phyloP scores from a whole-genome alignment of 2,797 vertebrate species.

The Girardinus metallicus region DNA sequence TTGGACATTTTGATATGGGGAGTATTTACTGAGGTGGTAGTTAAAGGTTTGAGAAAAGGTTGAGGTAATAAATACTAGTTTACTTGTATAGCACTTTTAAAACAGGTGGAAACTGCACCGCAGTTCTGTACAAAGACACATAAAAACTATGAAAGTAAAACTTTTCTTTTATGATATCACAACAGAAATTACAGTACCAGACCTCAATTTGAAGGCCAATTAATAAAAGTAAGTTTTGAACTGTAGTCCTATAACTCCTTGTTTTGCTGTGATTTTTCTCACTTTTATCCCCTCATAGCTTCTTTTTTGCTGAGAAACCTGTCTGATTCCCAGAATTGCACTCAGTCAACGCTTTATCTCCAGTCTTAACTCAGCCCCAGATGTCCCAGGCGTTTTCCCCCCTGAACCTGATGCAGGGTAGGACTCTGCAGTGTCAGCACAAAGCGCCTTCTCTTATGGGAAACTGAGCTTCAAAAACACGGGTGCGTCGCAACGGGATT shows the following conservation, averaged over 20 bases:
- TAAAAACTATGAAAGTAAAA: no score
- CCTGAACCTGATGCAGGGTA: slow-evolving; percentile 18
- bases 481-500: slow-evolving; percentile 54
- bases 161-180: no score
- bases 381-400: slow-evolving; percentile 28
- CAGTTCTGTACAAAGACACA: no score
- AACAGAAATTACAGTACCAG: no score
- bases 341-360: slow-evolving; percentile 13
- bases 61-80: neutral
- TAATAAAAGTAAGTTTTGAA: no score
- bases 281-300: neutral
- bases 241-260: neutral
- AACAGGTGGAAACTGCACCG: no score
- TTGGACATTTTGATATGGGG: neutral
- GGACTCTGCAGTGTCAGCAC: slow-evolving; percentile 39
- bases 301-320: neutral
- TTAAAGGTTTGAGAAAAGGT: neutral
- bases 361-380: slow-evolving; percentile 36
- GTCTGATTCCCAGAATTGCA: slow-evolving; percentile 19
- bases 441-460: slow-evolving; percentile 49
- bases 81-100: no score
- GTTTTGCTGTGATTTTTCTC: neutral
- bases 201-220: no score
- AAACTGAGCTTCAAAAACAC: slow-evolving; percentile 51
- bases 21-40: neutral